Conservation (phyloP, 1,140 invertebrate species). For the Gonatopus flavifemur region DNA sequence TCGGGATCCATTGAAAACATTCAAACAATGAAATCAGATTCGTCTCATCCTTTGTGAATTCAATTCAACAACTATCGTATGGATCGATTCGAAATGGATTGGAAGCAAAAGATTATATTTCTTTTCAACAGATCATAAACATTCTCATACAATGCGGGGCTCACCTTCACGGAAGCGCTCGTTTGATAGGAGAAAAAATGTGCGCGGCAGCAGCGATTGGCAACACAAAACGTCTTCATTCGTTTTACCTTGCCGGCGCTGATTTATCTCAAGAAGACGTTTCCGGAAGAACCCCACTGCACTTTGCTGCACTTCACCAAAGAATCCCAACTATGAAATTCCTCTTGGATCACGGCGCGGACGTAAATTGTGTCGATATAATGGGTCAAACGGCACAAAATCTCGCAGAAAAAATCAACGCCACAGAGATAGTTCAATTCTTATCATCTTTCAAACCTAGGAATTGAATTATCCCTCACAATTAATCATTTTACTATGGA, state of each 20-base stretch:
- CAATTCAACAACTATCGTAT: neutral
- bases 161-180: conserved; percentile 59
- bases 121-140: conserved; percentile 52
- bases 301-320: conserved; percentile 61
- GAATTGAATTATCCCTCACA: no score
- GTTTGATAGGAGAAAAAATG: conserved; percentile 62
- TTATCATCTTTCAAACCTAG: neutral
- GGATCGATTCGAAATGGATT: neutral
- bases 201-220: conserved; percentile 64
- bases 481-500: no score
- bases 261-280: conserved; percentile 64
- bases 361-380: conserved; percentile 45
- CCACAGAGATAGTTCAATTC: conserved; percentile 35
- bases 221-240: conserved; percentile 60
- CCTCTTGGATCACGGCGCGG: conserved; percentile 51
- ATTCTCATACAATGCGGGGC: conserved; percentile 67
- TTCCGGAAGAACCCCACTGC: conserved; percentile 65
- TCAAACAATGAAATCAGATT: neutral
- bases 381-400: conserved; percentile 56
- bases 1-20: no score
- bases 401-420: conserved; percentile 47
- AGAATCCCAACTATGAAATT: conserved; percentile 45
- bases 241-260: conserved; percentile 66
- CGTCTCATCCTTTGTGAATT: no score
- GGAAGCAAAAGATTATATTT: conserved; percentile 5